Evolutionary conservation across 2,113 vertebrate genomes (phyloP).

Genomic region (Grus americana): DNA sequence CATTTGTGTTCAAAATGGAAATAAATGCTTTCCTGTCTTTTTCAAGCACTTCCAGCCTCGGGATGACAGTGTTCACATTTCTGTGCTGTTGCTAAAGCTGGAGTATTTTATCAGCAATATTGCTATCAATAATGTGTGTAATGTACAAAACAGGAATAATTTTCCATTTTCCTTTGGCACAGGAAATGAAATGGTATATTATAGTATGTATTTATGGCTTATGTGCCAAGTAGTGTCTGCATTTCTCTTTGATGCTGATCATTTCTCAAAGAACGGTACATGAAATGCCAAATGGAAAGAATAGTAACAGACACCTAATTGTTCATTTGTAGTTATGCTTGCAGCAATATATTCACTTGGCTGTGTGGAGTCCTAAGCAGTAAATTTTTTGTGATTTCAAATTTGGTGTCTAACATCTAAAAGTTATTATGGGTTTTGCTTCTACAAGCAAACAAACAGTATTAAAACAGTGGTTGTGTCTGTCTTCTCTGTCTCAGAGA

Average conservation of each 20-base stretch:
- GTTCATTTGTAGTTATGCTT: not conserved
- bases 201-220: not conserved
- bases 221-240: not conserved
- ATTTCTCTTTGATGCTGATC: not conserved
- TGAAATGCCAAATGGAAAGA: not conserved
- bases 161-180: not conserved
- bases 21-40: not conserved
- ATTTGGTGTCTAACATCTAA: not conserved
- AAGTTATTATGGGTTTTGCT: not conserved
- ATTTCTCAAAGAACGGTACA: not conserved
- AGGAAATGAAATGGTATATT: not conserved
- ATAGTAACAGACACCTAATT: not conserved
- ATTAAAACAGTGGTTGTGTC: not conserved
- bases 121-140: not conserved
- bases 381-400: not conserved
- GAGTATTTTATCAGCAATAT: not conserved
- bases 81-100: not conserved
- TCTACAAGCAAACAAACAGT: not conserved
- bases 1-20: not conserved
- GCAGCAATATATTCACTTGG: not conserved
- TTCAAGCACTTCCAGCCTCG: not conserved
- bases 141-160: not conserved
- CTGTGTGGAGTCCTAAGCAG: not conserved
- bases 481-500: not conserved
- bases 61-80: not conserved